Evolutionary conservation across 2,797 vertebrate species (phyloP), one percentile per base, ranked within the genome.

Genomic region (Chelon labrosus): DNA sequence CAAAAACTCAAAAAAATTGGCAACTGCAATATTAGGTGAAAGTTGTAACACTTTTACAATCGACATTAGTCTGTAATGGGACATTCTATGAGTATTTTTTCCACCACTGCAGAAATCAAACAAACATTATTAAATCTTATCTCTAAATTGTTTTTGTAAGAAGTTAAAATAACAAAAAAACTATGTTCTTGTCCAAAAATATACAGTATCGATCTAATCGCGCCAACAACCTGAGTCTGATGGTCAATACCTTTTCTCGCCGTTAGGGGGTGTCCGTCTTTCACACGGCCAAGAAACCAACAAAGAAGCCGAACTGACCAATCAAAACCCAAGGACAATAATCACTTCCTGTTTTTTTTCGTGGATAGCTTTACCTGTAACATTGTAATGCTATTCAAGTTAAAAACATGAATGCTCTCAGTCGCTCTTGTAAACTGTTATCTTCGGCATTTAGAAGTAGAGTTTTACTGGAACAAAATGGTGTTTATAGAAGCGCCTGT

Each of bases 281-380:
- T 2, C 1, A 12, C 2, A 58, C 50, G 1, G 1, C 1, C 8
- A 3, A 27, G 3, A 42, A 31, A 73, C 54, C 67, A 67, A 81
- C 70, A 51, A 90, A 86, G 82, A 86, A 84, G 59, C 0, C 6
- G 3, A 3, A 10, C 2, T 1, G 72, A 49, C 91, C 88, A 93
- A 92, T 92, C 66, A 83, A 2, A 85, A 57, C 5, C 14, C 74
- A 54, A 70, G 54, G n/a, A 46, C 31, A 0, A 2, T 0, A 22
- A 0, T 0, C 7, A 16, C 74, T 92, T 93, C 90, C 91, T 84
- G 84, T 78, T 82, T 79, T 46, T 69, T n/a, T n/a, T 68, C 52
- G 67, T 71, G 53, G 10, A 2, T 25, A 10, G 3, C 6, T 0
- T 9, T 46, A 2, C 4, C 5, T 1, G 7, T 53, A 1, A 19